Conservation (phyloP, 2,888 invertebrate genomes). For the Anthrax anthrax region DNA sequence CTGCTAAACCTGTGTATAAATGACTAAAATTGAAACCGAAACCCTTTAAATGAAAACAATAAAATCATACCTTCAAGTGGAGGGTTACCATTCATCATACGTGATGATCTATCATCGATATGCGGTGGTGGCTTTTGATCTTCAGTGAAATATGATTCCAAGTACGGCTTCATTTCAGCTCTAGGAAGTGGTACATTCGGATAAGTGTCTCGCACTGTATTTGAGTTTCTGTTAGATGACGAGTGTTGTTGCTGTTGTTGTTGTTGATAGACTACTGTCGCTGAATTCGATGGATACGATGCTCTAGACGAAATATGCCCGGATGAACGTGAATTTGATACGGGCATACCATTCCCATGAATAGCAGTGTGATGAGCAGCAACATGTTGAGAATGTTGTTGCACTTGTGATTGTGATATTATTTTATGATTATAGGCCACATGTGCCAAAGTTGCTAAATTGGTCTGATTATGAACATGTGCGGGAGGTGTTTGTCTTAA, state of each 20-base stretch:
- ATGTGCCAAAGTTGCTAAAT: conserved; percentile 31
- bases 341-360: not conserved
- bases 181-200: conserved; percentile 41
- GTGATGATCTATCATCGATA: conserved; percentile 20
- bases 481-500: conserved; percentile 18
- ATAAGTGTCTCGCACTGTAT: conserved; percentile 14
- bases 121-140: conserved; percentile 39
- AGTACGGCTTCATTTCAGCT: conserved; percentile 57
- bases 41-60: not conserved
- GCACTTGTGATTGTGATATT: conserved; percentile 10
- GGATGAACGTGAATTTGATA: not conserved
- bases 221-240: conserved; percentile 2
- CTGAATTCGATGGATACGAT: conserved; percentile 18
- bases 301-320: conserved; percentile 3
- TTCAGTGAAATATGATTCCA: conserved; percentile 54
- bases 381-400: conserved; percentile 3
- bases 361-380: not conserved
- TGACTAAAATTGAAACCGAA: not conserved
- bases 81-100: conserved; percentile 28
- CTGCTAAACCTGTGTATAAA: conserved; percentile 51
- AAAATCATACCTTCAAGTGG: conserved; percentile 29
- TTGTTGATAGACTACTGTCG: conserved; percentile 23
- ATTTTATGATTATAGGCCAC: conserved; percentile 32
- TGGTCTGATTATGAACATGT: conserved; percentile 17
- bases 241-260: conserved; percentile 3